Evolutionary conservation across 2,797 vertebrate species (phyloP).

Genomic region (Chromobotia macracanthus): DNA sequence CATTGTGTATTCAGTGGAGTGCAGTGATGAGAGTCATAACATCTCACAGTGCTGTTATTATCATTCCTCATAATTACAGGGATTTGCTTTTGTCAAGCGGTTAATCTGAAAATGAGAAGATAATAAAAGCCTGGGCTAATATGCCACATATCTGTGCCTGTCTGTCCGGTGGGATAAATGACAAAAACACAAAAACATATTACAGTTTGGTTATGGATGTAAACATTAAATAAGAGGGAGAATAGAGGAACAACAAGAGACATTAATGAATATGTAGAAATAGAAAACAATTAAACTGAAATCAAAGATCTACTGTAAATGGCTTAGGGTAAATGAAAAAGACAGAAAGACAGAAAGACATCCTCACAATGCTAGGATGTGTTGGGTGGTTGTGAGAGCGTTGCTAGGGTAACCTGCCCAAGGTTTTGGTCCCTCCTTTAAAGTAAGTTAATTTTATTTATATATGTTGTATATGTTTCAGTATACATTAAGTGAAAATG

Average conservation of each 20-base stretch:
- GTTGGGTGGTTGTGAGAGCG: too few species aligned
- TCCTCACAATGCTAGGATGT: too few species aligned
- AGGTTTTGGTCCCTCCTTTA: too few species aligned
- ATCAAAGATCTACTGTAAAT: too few species aligned
- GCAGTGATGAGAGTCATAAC: constrained; percentile 30
- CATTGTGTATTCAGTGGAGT: constrained; percentile 29
- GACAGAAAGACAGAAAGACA: too few species aligned
- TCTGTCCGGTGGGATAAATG: constrained; percentile 18
- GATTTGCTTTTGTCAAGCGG: constrained; percentile 44
- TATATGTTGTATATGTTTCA: too few species aligned
- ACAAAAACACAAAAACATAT: neutral
- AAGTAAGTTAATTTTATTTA: too few species aligned
- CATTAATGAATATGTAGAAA: neutral
- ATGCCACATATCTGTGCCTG: constrained; percentile 44
- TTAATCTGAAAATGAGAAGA: constrained; percentile 56
- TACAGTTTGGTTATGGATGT: constrained; percentile 10
- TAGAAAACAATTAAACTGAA: neutral
- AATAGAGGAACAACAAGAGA: neutral
- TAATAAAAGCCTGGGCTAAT: constrained; percentile 54
- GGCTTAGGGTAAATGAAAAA: too few species aligned
- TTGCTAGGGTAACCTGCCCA: too few species aligned
- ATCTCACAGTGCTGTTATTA: constrained; percentile 45
- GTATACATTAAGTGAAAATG: too few species aligned
- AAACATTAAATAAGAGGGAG: neutral
- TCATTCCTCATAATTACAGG: constrained; percentile 53